Conservation (phyloP, 2,888 invertebrate genomes). For the Pollenia labialis region DNA sequence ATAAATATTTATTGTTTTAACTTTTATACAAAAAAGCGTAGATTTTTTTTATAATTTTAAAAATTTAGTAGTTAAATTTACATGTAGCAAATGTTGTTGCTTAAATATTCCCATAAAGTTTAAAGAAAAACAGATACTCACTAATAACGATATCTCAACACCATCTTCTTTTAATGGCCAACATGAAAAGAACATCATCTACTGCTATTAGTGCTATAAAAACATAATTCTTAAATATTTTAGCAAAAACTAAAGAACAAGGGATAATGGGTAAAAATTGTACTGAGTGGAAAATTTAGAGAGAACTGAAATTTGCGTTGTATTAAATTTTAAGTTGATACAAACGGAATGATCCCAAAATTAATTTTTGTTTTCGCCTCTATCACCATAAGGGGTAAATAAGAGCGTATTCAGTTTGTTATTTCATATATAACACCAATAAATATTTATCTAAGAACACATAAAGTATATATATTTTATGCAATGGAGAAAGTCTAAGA, state of each 20-base stretch:
- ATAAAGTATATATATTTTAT: no score
- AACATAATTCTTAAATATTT: constrained; percentile 46
- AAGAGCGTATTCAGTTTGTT: no score
- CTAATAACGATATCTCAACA: constrained; percentile 64
- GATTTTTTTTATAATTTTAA: not conserved
- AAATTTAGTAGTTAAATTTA: constrained; percentile 36
- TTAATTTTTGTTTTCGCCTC: no score
- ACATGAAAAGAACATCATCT: constrained; percentile 39
- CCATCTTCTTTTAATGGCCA: constrained; percentile 58
- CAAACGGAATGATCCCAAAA: no score
- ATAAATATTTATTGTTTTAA: constrained; percentile 67
- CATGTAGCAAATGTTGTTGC: constrained; percentile 4
- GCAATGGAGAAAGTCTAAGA: no score
- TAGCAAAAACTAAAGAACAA: no score
- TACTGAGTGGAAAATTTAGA: not conserved
- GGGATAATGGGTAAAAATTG: no score
- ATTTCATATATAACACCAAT: no score
- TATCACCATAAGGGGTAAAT: no score
- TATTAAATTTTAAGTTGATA: no score
- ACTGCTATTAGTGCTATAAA: constrained; percentile 13
- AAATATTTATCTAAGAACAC: no score
- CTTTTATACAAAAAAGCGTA: not conserved
- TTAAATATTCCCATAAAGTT: constrained; percentile 62
- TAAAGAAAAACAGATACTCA: constrained; percentile 9
- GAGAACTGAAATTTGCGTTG: no score